These are phyloP conservation scores for human (Homo sapiens) DNA, from an alignment of 2,113 vertebrate genomes.

Conservation along the genomic window DNA sequence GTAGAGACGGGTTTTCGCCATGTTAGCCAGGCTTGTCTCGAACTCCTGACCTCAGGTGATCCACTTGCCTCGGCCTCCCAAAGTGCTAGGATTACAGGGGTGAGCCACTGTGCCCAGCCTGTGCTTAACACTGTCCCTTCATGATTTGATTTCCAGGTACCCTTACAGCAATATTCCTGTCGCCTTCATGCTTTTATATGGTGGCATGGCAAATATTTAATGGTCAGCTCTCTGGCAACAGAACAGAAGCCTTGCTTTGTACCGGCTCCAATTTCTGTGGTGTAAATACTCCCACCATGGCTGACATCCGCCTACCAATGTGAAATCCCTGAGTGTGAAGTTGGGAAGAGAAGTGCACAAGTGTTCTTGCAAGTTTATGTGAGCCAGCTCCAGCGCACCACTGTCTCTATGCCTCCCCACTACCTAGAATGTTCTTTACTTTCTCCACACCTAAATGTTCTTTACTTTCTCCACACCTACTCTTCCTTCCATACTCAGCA, in stretches of 20 bases:
- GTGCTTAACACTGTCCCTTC: background rate
- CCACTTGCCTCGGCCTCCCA: too few relatives aligned
- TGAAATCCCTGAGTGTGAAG: background rate
- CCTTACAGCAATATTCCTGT: background rate
- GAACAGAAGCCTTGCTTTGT: background rate
- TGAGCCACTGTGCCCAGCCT: background rate
- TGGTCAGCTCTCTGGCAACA: background rate
- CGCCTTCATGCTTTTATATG: background rate
- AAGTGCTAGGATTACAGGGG: too few relatives aligned
- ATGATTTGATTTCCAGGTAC: background rate
- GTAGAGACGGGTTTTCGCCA: too few relatives aligned
- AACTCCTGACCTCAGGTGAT: too few relatives aligned
- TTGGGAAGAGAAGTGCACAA: background rate
- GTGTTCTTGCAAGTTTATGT: too few relatives aligned
- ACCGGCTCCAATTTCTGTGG: background rate
- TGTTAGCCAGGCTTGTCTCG: too few relatives aligned
- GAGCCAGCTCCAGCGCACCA: background rate
- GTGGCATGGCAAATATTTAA: background rate
- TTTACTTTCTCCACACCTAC: background rate
- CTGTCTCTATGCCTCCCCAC: background rate
- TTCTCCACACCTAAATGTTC: background rate
- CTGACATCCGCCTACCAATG: background rate
- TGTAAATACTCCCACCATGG: background rate
- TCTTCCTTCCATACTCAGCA: background rate
- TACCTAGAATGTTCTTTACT: background rate